Base-by-base conservation (phyloP, 2,113 vertebrate species). In the Podarcis muralis region DNA sequence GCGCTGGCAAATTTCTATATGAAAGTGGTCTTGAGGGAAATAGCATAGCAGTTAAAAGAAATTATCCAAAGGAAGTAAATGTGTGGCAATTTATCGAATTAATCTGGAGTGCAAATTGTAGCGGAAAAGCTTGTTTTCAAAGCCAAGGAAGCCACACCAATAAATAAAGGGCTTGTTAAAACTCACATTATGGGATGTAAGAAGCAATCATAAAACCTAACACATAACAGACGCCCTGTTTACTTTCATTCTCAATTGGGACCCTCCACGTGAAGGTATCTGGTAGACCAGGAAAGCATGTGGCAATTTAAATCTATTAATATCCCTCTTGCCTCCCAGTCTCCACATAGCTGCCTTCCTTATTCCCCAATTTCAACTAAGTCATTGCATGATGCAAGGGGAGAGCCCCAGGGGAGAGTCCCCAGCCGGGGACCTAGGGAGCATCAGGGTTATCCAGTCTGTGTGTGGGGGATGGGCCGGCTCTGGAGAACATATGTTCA, bases 41-140 rank as follows among this genome's bases (percentile, higher is more conserved):
- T 72, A 82, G 15, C 72, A 87, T 35, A 83, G 57, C 22, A 30
- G 32, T 43, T 86, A 72, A 86, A 90, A 72, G 79, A 88, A 92
- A 88, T 68, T 53, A 88, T 92, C 87, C 43, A 86, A 84, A 80
- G 62, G 59, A 88, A 79, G 40, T 83, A 90, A 86, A 84, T 87
- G 57, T 83, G n/a, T 86, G 32, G 32, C 83, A 83, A 85, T 74
- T 79, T 80, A 84, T 43, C 88, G 57, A 81, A 92, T 84, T 88
- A 92, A 80, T 86, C 32, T 88, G 66, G 66, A 88, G 62, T 88
- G 40, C 65, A 86, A 88, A 90, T 74, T 76, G 32, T 59, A 88
- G 83, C 37, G 48, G 48, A 66, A 84, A 90, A 83, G 79, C 57
- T 62, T 88, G 4, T 72, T 83, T 53, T 43, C 25, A 59, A 81